These are phyloP conservation scores for Leptinotarsa tumamoca DNA, from an alignment of 2,888 invertebrate genomes.

Conservation along the genomic window DNA sequence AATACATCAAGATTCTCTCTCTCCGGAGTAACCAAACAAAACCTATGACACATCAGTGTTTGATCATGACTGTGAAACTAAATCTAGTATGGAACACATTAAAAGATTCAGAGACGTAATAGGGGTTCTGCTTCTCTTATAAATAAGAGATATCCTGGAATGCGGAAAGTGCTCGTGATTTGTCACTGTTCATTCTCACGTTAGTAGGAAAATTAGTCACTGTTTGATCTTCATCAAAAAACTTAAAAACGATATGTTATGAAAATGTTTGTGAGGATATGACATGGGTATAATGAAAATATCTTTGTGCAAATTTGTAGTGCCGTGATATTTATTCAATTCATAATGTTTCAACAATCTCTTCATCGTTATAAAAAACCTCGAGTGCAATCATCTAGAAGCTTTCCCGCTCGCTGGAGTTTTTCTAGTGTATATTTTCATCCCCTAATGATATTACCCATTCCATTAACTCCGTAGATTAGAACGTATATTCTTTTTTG, in stretches of 20 bases:
- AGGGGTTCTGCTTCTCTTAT: background rate
- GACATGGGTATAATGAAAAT: no score
- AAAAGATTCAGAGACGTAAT: background rate
- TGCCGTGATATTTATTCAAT: no score
- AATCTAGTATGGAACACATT: background rate
- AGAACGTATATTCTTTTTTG: constrained; percentile 4
- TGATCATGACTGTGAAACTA: background rate
- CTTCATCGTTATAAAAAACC: background rate
- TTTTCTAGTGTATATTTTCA: background rate
- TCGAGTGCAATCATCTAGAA: background rate
- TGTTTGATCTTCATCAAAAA: no score
- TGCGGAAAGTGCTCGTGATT: background rate
- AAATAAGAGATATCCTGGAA: background rate
- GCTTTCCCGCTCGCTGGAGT: background rate
- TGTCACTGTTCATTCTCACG: background rate
- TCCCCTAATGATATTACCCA: background rate
- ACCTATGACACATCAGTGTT: background rate
- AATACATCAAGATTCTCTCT: no score
- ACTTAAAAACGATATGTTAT: no score
- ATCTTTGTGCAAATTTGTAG: no score
- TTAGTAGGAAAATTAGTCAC: no score
- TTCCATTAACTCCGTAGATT: constrained; percentile 6
- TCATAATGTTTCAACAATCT: background rate
- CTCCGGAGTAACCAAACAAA: no score
- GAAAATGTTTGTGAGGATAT: no score